Base-by-base conservation (phyloP, 2,113 vertebrate genomes). In the Boleophthalmus pectinirostris region DNA sequence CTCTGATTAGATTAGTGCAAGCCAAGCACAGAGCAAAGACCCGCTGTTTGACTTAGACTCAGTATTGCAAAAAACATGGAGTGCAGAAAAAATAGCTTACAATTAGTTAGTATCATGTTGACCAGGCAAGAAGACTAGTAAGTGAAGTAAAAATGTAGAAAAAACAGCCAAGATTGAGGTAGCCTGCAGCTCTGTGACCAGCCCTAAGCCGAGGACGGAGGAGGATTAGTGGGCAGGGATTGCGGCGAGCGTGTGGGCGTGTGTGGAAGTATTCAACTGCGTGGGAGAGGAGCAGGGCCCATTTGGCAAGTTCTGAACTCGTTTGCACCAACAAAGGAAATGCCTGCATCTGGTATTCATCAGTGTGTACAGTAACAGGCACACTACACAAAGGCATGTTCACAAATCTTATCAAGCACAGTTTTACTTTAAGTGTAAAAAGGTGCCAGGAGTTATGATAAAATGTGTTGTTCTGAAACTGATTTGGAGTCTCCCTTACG, bases 271-370 rank as follows among this genome's bases (percentile, higher is more conserved):
- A 81, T 91, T 88, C 84, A 85, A 89, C 84, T 69, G 72, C 78
- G 89, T 91, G 87, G 91, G 86, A 85, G 86, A 90, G 87, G 87
- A 89, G 85, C 80, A 85, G 75, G 56, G 75, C 81, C 58, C 82
- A 89, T 90, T 90, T 89, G 87, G 87, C 87, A 90, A 89, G 82
- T 89, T 88, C 63, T 77, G 80, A 91, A 88, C 83, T 89, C 85
- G 83, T 87, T 85, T 87, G 87, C 86, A 90, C 89, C 86, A 91
- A 91, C 87, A 91, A 90, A 92, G 89, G 91, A 92, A 92, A 92
- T 91, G 89, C 87, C 83, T 89, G 85, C 87, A 89, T 90, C 91
- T 92, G 88, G 91, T 88, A 89, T 89, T 87, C 87, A 88, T 90
- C 85, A 84, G 51, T 79, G 74, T 75, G 70, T 84, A 84, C 80